Evolutionary conservation across 1,140 invertebrate genomes (phyloP), one percentile per base, ranked within the genome.

Genomic region (Bombus waltoni): DNA sequence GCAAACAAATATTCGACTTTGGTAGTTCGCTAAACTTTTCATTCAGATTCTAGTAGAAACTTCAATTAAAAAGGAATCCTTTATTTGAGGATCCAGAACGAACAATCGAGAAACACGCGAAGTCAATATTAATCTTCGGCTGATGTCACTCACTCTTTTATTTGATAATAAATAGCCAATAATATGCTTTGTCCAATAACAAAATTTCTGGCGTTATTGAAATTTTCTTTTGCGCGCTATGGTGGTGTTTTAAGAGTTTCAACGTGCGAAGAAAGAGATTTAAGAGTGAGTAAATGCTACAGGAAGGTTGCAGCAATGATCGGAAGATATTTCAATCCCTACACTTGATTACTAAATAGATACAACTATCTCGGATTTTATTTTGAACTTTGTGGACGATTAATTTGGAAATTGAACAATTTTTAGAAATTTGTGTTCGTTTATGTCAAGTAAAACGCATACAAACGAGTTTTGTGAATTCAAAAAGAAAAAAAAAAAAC

Each of bases 101-200:
- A 74, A 35, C 32, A 74, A 74, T 44, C 42, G n/a, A 35, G 44
- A 53, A 32, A 35, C 73, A 25, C 73, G 73, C 53, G 71, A n/a
- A 53, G 66, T 81, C 78, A 70, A 53, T 71, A 53, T 81, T 53
- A 57, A 81, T 70, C 66, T 70, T 81, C n/a, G 78, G 10, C 47
- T 71, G 78, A 66, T 81, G 77, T 15, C 72, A 3, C 18, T 53
- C 35, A 0, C 28, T 38, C 66, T 38, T 38, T 68, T 22, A 22
- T 25, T 22, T 10, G 3, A 25, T 9, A 1, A 18, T 1, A 6
- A 57, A 13, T 11, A n/a, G 4, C 0, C 1, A 53, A 53, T 53
- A 53, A 0, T 18, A 22, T 53, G 47, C 18, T 53, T 53, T 53
- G 18, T 53, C 5, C 18, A 15, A 0, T 53, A 22, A 59, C 28